Conservation (phyloP, 2,797 vertebrate genomes). For the Acrossocheilus wenchowensis region DNA sequence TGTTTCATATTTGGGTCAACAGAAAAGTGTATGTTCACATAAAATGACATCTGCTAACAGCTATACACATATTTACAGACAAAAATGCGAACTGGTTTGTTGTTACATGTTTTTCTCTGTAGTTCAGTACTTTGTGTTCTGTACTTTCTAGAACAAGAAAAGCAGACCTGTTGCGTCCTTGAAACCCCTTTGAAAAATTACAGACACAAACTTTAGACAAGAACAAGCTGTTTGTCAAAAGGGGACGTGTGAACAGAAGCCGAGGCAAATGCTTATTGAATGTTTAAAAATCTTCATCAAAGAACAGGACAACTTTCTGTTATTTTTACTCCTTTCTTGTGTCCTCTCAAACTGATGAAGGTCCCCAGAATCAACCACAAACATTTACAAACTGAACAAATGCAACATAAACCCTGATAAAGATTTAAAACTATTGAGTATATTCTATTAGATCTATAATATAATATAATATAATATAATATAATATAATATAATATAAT, state of each 20-base stretch:
- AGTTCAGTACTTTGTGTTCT: neutral
- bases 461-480: neutral
- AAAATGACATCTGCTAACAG: constrained; percentile 21
- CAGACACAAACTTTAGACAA: constrained; percentile 4
- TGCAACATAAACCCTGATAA: neutral
- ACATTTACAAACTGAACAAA: constrained; percentile 28
- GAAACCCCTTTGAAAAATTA: constrained; percentile 27
- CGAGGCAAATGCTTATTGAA: constrained; percentile 7
- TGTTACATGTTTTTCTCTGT: neutral
- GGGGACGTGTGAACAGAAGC: constrained; percentile 1
- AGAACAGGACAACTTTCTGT: constrained; percentile 30
- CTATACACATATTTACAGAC: constrained; percentile 18
- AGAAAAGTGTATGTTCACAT: constrained; percentile 35
- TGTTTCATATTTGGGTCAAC: constrained; percentile 6
- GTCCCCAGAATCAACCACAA: constrained; percentile 30
- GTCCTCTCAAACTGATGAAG: constrained; percentile 48
- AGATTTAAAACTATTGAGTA: too few relatives aligned
- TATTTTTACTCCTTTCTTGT: constrained; percentile 37
- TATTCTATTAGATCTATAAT: too few relatives aligned
- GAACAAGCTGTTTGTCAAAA: constrained; percentile 17
- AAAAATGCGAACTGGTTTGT: neutral
- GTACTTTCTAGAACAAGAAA: neutral
- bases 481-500: neutral
- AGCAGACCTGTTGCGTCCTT: neutral
- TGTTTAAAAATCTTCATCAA: constrained; percentile 25